A percentile compares a stretch with the other conserved stretches of the same genome.
Evolutionary conservation across 2,113 vertebrate genomes (phyloP).

Genomic region (pig (Sus scrofa)): T2T-Sscrofa CM000817.6:6254501-6255000

Average conservation of each 20-base stretch:
- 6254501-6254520: not conserved
- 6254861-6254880: not conserved
- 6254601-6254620: not conserved
- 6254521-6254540: no score
- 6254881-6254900: not conserved
- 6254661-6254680: no score
- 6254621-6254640: not conserved
- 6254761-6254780: not conserved
- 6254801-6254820: no score
- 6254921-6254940: not conserved
- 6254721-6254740: not conserved
- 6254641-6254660: not conserved
- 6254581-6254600: not conserved
- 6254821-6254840: not conserved
- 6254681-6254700: not conserved
- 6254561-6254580: not conserved
- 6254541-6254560: not conserved
- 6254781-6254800: no score
- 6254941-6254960: not conserved
- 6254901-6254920: not conserved
- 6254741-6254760: not conserved
- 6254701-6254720: not conserved
- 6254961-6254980: not conserved
- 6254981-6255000: not conserved
- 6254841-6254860: not conserved